Base-by-base conservation (phyloP, 2,113 vertebrate genomes). In the Limnothrissa miodon region DNA sequence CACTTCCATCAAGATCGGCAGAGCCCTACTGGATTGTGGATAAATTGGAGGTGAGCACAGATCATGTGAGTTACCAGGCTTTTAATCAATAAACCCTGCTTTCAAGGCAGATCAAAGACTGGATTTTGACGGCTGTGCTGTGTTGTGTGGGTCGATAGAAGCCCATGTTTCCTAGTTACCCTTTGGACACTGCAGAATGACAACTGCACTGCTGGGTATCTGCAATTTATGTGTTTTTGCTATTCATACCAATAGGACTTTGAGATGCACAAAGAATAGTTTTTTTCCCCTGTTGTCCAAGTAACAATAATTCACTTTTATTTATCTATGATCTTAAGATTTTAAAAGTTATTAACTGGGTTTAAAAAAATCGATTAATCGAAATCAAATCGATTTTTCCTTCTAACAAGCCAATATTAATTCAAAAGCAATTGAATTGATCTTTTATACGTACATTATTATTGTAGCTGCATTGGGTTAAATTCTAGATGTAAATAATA, bases 41-140 rank as follows among this genome's bases (percentile, higher is more conserved):
- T 42, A 42, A 42, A 74, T 1, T 74, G 66, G 29, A 74, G 66
- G 33, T 74, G 66, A 36, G 66, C 13, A 36, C 33, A 36, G 66
- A 33, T 74, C 66, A 39, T 13, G 66, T 74, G 66, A 11, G 66
- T 11, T 36, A 36, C 66, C 66, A 74, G 66, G 66, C 66, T 74
- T 74, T 74, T 4, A 33, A 74, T 74, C 66, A 74, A 74, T 74
- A 74, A 74, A 39, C 66, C 66, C 66, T 74, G n/a, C 36, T 74
- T 74, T 33, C 66, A 74, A 39, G 66, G 25, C 66, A 74, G 66
- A 74, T 74, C 66, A 74, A 74, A 74, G 13, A 33, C 25, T 33
- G 66, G 66, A 36, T 74, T 33, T 29, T 74, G 66, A 74, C 33
- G 66, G 66, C 25, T 10, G 66, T 25, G 59, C 23, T 5, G n/a